phyloP scores from a whole-genome alignment of 92 coral and sea anemone genomes.

The Chrysogorgia sp. region DNA sequence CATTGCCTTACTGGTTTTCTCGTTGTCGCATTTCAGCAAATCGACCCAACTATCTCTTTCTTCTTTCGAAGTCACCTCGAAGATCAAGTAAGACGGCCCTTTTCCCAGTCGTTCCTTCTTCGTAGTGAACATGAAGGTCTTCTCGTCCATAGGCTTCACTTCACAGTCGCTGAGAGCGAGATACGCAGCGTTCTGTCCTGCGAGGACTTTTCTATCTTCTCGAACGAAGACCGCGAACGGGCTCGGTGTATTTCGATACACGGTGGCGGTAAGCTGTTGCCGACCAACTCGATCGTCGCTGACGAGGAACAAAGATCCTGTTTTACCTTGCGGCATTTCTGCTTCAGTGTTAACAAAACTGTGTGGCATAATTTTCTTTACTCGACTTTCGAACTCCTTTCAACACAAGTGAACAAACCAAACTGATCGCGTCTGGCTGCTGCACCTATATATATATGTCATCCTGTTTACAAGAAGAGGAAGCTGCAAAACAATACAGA shows the following conservation, averaged over 20 bases:
- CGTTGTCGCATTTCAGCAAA: constrained; percentile 26
- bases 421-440: neutral
- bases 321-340: constrained; percentile 36
- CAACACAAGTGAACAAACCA: neutral
- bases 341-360: constrained; percentile 7
- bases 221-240: constrained; percentile 41
- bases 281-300: constrained; percentile 43
- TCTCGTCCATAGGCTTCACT: constrained; percentile 34
- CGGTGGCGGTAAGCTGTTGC: constrained; percentile 41
- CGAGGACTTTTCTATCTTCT: constrained; percentile 24
- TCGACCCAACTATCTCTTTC: constrained; percentile 40
- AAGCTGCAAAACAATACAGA: constrained; percentile 2
- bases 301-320: constrained; percentile 28
- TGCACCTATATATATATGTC: neutral
- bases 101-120: constrained; percentile 42
- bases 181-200: constrained; percentile 26
- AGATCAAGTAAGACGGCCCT: constrained; percentile 38
- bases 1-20: constrained; percentile 12
- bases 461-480: constrained; percentile 12
- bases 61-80: constrained; percentile 33
- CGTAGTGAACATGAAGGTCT: constrained; percentile 30
- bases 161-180: constrained; percentile 36
- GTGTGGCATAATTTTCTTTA: constrained; percentile 12
- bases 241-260: constrained; percentile 42
- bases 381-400: neutral